Evolutionary conservation across 1,140 invertebrate species (phyloP).

Genomic region (Ceratosolen fusciceps): DNA sequence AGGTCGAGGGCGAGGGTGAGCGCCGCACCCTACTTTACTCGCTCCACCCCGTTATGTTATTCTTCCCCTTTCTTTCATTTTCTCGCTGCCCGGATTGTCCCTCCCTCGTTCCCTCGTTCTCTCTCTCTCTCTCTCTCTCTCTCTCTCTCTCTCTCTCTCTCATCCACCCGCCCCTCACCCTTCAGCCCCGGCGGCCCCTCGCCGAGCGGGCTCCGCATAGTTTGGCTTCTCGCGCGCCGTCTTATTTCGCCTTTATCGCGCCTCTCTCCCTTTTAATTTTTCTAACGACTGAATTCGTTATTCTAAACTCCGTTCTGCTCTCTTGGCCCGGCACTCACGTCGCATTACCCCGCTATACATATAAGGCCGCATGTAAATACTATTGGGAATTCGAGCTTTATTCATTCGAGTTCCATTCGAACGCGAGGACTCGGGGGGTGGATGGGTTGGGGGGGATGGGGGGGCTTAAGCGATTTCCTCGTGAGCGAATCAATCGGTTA

Average conservation of each 20-base stretch:
- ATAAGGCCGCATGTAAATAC: not conserved
- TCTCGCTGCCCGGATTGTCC: constrained; percentile 1
- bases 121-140: constrained; percentile 41
- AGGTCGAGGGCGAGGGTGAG: constrained; percentile 24
- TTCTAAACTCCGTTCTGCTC: not conserved
- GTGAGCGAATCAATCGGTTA: not conserved
- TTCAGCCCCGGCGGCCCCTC: no score
- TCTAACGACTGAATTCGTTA: constrained; percentile 4
- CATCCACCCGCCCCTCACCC: constrained; percentile 13
- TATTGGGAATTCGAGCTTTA: not conserved
- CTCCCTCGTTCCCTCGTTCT: constrained; percentile 54
- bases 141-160: constrained; percentile 10
- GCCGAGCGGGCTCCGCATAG: constrained; percentile 21
- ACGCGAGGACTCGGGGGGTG: not conserved
- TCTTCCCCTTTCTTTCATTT: constrained; percentile 21
- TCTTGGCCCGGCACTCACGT: not conserved
- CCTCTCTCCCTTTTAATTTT: constrained; percentile 14
- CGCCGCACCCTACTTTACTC: constrained; percentile 55
- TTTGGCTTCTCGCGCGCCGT: not conserved
- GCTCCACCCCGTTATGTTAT: constrained; percentile 50
- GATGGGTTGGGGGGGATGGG: not conserved
- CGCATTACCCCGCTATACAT: not conserved
- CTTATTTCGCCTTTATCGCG: not conserved
- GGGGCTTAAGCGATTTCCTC: no score
- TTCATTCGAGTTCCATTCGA: not conserved